phyloP scores from a whole-genome alignment of 2,888 invertebrate species.

The Xylophagus ater region DNA sequence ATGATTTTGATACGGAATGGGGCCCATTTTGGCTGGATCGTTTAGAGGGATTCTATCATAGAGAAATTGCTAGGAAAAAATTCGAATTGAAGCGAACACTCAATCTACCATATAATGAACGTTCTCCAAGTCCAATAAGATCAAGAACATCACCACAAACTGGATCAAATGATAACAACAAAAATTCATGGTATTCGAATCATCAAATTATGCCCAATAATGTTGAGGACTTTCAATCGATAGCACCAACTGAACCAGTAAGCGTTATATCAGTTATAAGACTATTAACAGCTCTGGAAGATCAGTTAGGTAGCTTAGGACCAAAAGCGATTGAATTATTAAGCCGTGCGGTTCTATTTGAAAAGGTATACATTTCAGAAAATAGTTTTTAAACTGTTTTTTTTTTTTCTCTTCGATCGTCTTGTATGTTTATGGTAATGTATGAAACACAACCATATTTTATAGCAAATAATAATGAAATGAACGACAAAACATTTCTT shows the following conservation, averaged over 20 bases:
- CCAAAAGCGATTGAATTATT: constrained; percentile 12
- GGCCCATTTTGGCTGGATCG: constrained; percentile 12
- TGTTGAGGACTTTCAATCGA: too few species aligned
- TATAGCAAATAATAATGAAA: too few species aligned
- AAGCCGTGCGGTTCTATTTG: constrained; percentile 11
- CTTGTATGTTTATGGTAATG: too few species aligned
- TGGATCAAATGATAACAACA: too few species aligned
- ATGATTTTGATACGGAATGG: constrained; percentile 15
- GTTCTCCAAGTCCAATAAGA: constrained; percentile 15
- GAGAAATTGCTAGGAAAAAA: constrained; percentile 15
- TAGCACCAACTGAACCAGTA: too few species aligned
- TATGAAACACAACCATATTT: too few species aligned
- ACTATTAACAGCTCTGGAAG: constrained; percentile 13
- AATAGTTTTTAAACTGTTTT: too few species aligned
- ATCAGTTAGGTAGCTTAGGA: constrained; percentile 13
- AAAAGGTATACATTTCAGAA: constrained; percentile 17
- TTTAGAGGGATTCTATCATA: constrained; percentile 11
- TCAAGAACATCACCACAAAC: too few species aligned
- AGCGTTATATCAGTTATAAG: constrained; percentile 14
- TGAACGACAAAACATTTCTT: too few species aligned
- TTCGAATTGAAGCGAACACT: constrained; percentile 10
- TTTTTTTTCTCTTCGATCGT: too few species aligned
- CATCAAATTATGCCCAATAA: too few species aligned
- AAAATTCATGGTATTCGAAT: too few species aligned
- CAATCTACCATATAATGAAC: constrained; percentile 11